Conservation (phyloP, 2,888 invertebrate genomes). For the Nymphalis urticae region DNA sequence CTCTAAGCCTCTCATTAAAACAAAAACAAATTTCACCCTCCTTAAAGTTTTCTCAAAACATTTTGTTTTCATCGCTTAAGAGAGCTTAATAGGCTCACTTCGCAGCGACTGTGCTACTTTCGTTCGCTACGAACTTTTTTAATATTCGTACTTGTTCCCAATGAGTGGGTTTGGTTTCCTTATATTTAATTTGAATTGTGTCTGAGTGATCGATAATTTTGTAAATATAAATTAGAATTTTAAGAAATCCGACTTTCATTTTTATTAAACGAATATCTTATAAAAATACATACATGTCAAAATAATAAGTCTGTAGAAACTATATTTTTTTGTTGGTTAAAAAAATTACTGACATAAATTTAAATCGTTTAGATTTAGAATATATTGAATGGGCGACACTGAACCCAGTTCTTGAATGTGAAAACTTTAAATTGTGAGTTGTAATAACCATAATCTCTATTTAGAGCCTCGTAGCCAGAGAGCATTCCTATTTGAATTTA, state of each 20-base stretch:
- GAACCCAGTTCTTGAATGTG: conserved; percentile 20
- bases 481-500: conserved; percentile 29
- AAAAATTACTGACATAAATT: background rate
- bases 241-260: no score
- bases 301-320: background rate
- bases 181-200: background rate
- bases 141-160: conserved; percentile 39
- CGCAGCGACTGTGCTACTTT: conserved; percentile 37
- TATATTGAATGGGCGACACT: conserved; percentile 22
- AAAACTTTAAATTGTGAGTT: conserved; percentile 31
- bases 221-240: background rate
- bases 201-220: background rate
- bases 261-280: background rate
- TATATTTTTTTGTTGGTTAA: background rate
- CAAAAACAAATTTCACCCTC: conserved; percentile 39
- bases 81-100: conserved; percentile 42
- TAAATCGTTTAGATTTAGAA: conserved; percentile 7
- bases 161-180: conserved; percentile 29
- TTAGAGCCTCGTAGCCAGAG: conserved; percentile 33
- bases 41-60: conserved; percentile 30
- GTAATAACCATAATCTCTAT: conserved; percentile 33
- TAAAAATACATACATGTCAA: background rate
- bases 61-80: conserved; percentile 39
- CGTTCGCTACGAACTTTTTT: conserved; percentile 41
- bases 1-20: conserved; percentile 41